These are phyloP conservation scores for Protobothrops mucrosquamatus DNA, from an alignment of 2,113 vertebrate genomes.

Conservation along the genomic window DNA sequence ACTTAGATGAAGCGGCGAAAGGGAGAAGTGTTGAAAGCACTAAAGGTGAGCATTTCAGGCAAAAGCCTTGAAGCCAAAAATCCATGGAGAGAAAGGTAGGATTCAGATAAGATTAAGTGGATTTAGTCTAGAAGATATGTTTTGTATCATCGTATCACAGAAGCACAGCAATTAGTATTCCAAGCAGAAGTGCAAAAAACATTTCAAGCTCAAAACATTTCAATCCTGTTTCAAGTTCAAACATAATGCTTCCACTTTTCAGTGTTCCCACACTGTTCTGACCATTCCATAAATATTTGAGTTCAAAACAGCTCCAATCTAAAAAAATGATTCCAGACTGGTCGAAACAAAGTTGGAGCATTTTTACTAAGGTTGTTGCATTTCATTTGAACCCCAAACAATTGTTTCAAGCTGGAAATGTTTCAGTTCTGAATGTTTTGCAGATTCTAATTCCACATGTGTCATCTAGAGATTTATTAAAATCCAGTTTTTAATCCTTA, in stretches of 20 bases:
- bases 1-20: conserved; percentile 75
- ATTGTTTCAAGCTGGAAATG: not conserved
- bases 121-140: conserved; percentile 13
- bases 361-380: not conserved
- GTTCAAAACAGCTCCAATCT: not conserved
- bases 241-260: not conserved
- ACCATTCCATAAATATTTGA: not conserved
- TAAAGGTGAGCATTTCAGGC: conserved; percentile 64
- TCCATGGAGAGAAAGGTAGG: conserved; percentile 51
- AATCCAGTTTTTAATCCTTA: not conserved
- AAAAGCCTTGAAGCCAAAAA: conserved; percentile 62
- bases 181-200: not conserved
- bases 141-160: not conserved
- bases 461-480: not conserved
- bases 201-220: not conserved
- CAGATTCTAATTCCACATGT: not conserved
- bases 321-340: not conserved
- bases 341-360: not conserved
- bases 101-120: conserved; percentile 31
- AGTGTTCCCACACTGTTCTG: not conserved
- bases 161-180: conserved; percentile 17
- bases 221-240: not conserved
- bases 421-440: not conserved
- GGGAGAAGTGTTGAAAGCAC: conserved; percentile 69
- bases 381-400: not conserved